Conservation (phyloP, 2,888 invertebrate genomes). For the Chydorus sphaericus region DNA sequence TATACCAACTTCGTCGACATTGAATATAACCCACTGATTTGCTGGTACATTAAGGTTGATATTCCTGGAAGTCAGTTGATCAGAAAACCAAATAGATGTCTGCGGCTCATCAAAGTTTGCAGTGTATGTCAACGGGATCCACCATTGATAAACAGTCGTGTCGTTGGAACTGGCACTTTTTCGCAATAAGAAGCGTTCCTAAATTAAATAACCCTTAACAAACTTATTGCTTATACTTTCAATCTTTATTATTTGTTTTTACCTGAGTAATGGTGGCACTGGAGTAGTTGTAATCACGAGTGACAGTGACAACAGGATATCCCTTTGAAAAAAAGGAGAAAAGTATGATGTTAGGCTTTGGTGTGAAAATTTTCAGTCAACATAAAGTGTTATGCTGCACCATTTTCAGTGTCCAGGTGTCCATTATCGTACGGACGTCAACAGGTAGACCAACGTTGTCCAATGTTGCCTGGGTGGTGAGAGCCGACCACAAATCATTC, state of each 20-base stretch:
- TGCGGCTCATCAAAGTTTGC: not conserved
- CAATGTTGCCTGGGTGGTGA: slow-evolving; percentile 52
- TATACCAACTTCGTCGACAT: slow-evolving; percentile 22
- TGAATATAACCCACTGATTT: slow-evolving; percentile 23
- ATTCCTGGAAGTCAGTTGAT: not conserved
- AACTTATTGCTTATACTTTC: not conserved
- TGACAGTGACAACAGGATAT: slow-evolving; percentile 30
- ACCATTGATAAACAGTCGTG: slow-evolving; percentile 33
- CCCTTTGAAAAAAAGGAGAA: slow-evolving; percentile 32
- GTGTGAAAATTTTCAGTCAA: not conserved
- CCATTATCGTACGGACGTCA: slow-evolving; percentile 42
- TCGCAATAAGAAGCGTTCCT: slow-evolving; percentile 21
- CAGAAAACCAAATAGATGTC: slow-evolving; percentile 3
- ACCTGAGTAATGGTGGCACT: slow-evolving; percentile 21
- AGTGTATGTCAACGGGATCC: slow-evolving; percentile 43
- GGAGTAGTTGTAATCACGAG: slow-evolving; percentile 19
- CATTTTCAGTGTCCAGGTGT: slow-evolving; percentile 33
- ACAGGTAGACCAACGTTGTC: slow-evolving; percentile 34
- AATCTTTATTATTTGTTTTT: slow-evolving; percentile 15
- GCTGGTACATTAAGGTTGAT: not conserved
- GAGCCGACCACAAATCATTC: slow-evolving; percentile 66
- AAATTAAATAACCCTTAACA: not conserved
- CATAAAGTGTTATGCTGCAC: slow-evolving; percentile 26
- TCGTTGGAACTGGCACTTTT: slow-evolving; percentile 18
- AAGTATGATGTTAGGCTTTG: not conserved